Evolutionary conservation across 2,888 invertebrate genomes (phyloP).

Genomic region (Baccha elongata): DNA sequence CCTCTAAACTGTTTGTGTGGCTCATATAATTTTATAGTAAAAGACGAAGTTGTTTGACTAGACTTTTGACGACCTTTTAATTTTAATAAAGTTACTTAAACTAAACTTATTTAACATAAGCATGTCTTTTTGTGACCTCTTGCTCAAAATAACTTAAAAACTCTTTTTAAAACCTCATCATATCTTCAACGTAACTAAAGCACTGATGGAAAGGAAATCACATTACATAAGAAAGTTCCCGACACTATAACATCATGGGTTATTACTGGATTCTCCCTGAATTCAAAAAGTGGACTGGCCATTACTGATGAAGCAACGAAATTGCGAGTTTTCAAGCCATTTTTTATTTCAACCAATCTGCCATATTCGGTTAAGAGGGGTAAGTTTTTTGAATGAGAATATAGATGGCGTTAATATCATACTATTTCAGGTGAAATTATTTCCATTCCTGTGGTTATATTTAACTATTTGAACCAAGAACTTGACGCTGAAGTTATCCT

Average conservation of each 20-base stretch:
- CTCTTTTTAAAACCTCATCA: background rate
- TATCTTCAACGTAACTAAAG: slow-evolving; percentile 67
- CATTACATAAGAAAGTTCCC: slow-evolving; percentile 85
- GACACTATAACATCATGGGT: slow-evolving; percentile 94
- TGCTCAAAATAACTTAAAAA: slow-evolving; percentile 15
- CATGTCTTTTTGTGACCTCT: slow-evolving; percentile 29
- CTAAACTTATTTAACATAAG: slow-evolving; percentile 38
- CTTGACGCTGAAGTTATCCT: slow-evolving; percentile 91
- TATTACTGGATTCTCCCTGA: slow-evolving; percentile 91
- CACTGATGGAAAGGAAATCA: slow-evolving; percentile 76
- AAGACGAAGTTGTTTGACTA: no score
- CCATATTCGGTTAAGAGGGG: slow-evolving; percentile 95
- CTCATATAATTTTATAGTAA: no score
- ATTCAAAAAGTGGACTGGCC: slow-evolving; percentile 89
- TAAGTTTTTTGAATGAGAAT: slow-evolving; percentile 84
- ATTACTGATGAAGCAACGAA: slow-evolving; percentile 87
- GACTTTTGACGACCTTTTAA: slow-evolving; percentile 85
- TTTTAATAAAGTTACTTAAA: slow-evolving; percentile 61
- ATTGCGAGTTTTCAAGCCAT: slow-evolving; percentile 90
- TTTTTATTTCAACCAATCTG: slow-evolving; percentile 93
- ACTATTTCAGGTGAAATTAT: slow-evolving; percentile 90
- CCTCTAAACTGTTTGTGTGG: no score
- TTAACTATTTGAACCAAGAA: slow-evolving; percentile 92
- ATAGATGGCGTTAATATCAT: background rate
- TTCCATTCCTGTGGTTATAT: slow-evolving; percentile 92